Base-by-base conservation (phyloP, 2,797 vertebrate genomes). In the Danio albolineatus region DNA sequence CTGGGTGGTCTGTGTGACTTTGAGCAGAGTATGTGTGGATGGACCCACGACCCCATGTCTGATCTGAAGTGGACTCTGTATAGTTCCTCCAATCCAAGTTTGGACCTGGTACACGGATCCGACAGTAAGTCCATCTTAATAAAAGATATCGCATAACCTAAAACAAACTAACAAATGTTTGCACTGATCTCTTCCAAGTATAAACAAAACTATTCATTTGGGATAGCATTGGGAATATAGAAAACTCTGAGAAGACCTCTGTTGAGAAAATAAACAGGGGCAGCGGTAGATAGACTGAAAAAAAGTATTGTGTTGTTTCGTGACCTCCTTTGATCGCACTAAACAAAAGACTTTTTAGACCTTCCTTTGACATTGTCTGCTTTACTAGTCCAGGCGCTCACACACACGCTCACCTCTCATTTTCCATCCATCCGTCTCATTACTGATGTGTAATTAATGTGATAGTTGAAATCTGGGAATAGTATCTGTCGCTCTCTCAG, bases 1-100 rank as follows among this genome's bases (percentile, higher is more conserved):
- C 80, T 0, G 89, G 73, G 93, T 73, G 97, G 96, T 67, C 95
- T 97, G 13, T 99, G 98, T 85, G 97, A 97, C 90, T 99, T 99
- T 77, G 97, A 95, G 87, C 90, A 91, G 80, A 94, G 89, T 84
- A 79, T 97, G 88, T 99, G 98, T 43, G 96, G 96, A 84, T 99
- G 98, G 98, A 94, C 95, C 2, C 95, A 96, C 0, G 97, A 99
- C 84, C 93, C 92, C 1, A 93, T 93, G 85, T 96, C 94, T 0
- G 95, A 95, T 54, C 94, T 96, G 81, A 95, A 90, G 0, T 97
- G 96, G 96, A 93, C 93, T 16, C 92, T 96, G 75, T 94, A 95
- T 89, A 93, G 92, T 13, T 92, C 90, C 7, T 85, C 91, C 0
- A 91, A 86, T 38, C 89, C 89, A 0, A 89, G 89, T 73, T 90